Percentiles rank a stretch among this genome's conserved stretches.
These are phyloP conservation scores for Apostichopus japonicus DNA, from an alignment of 35 echinoderm and acorn worm genomes.

Conservation along the genomic window DNA sequence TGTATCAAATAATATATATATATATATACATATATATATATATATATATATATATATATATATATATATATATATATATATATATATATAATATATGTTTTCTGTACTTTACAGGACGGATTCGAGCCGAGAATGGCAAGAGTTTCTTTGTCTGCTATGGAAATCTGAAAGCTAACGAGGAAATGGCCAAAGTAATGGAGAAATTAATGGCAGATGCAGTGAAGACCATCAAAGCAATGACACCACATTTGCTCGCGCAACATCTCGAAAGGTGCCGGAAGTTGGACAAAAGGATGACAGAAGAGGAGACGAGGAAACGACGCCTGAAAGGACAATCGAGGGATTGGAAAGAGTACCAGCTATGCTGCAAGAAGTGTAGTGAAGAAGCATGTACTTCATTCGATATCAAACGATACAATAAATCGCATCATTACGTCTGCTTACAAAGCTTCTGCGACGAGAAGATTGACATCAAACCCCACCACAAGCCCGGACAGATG, in stretches of 20 bases:
- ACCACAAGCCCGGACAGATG: constrained; percentile 23
- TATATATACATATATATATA: too few relatives aligned
- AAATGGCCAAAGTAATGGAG: constrained; percentile 23
- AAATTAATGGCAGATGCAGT: constrained; percentile 31
- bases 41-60: too few relatives aligned
- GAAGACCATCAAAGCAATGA: constrained; percentile 7
- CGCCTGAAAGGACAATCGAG: background rate
- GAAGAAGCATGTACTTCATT: constrained; percentile 33
- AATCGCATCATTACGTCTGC: constrained; percentile 49
- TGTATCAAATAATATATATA: too few relatives aligned
- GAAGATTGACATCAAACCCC: constrained; percentile 42
- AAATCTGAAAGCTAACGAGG: constrained; percentile 27
- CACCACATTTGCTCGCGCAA: background rate
- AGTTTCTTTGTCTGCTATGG: constrained; percentile 60
- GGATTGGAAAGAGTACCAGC: constrained; percentile 13
- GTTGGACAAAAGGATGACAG: background rate
- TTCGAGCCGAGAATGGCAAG: constrained; percentile 27
- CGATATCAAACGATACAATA: constrained; percentile 43
- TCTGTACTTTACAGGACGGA: background rate
- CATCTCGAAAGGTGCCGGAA: background rate
- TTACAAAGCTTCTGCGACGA: constrained; percentile 25
- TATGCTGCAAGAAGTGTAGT: constrained; percentile 50
- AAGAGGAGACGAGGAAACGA: constrained; percentile 8
- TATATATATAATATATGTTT: too few relatives aligned
- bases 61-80: too few relatives aligned